Conservation (phyloP, 2,113 vertebrate genomes). For the Nothocercus julius region DNA sequence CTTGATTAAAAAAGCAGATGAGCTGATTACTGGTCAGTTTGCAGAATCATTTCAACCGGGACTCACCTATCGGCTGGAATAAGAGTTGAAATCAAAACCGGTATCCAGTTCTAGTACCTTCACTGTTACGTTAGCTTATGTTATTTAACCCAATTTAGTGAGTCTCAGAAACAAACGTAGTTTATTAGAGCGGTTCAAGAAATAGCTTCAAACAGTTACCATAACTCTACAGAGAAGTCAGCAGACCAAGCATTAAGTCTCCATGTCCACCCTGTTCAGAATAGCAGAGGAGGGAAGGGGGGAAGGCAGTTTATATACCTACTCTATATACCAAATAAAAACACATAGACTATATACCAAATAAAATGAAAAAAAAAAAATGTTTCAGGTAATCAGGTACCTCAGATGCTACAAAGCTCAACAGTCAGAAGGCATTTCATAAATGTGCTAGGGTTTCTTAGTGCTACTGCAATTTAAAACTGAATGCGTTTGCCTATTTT, state of each 20-base stretch:
- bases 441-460: not conserved
- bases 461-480: not conserved
- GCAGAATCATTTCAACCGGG: not conserved
- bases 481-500: not conserved
- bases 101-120: not conserved
- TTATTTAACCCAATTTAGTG: slow-evolving; percentile 1
- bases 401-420: not conserved
- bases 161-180: not conserved
- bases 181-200: not conserved
- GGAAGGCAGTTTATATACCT: not conserved
- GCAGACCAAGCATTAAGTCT: not conserved
- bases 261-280: not conserved
- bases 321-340: not conserved
- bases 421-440: not conserved
- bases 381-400: not conserved
- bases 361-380: not conserved
- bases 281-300: not conserved
- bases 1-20: not conserved
- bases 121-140: not conserved
- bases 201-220: not conserved
- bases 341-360: not conserved
- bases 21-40: not conserved
- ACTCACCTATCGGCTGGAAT: not conserved
- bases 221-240: not conserved
- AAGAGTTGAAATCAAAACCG: not conserved